Percentiles rank a stretch among this genome's conserved stretches.
Evolutionary conservation across 2,113 vertebrate genomes (phyloP).

Genomic region (Columba livia): DNA sequence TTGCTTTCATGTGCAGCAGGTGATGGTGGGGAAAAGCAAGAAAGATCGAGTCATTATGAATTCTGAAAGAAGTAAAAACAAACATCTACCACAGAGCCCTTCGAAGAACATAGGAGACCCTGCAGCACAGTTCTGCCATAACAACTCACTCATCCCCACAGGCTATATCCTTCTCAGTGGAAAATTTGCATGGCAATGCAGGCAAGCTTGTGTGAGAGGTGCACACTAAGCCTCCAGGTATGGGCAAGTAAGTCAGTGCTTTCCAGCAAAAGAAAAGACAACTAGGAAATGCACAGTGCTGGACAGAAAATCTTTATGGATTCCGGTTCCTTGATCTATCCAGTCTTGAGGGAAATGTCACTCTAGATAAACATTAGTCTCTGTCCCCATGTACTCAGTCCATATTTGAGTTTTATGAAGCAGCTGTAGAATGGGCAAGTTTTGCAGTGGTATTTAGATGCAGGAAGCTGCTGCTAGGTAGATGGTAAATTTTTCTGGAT

Average conservation of each 20-base stretch:
- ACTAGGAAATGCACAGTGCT: background rate
- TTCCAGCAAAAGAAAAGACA: background rate
- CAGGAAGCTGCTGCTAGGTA: background rate
- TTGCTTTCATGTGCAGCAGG: conserved; percentile 30
- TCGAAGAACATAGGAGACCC: conserved; percentile 23
- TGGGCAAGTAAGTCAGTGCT: background rate
- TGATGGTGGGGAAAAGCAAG: conserved; percentile 11
- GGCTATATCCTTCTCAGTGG: conserved; percentile 27
- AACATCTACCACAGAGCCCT: conserved; percentile 39
- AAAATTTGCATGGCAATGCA: conserved; percentile 18
- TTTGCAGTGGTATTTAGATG: background rate
- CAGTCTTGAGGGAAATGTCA: background rate
- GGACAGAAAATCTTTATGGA: background rate
- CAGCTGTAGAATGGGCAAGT: background rate
- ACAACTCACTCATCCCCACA: conserved; percentile 7
- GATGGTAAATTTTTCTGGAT: background rate
- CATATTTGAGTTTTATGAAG: background rate
- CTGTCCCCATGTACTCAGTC: background rate
- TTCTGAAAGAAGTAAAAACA: conserved; percentile 63
- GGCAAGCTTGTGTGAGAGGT: background rate
- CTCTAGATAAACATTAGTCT: background rate
- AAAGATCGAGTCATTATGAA: conserved; percentile 46
- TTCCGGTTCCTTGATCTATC: background rate
- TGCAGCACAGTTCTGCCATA: conserved; percentile 14
- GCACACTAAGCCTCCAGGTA: background rate